Base-by-base conservation (phyloP, 2,113 vertebrate genomes). In the Takifugu flavidus region DNA sequence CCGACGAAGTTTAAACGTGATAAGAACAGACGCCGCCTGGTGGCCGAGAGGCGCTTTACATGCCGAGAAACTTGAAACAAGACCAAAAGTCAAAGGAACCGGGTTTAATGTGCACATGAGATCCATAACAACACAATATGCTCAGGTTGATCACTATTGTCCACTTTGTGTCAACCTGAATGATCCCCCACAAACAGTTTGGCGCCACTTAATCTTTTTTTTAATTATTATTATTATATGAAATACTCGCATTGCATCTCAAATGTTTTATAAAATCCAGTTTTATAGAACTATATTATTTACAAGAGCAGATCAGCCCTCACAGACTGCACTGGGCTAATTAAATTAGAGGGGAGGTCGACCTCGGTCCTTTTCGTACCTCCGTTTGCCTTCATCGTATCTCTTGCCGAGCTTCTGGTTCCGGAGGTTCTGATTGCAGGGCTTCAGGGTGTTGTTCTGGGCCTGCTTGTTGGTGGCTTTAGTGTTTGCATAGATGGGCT, bases 401-500 rank as follows among this genome's bases (percentile, higher is more conserved):
- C n/a, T 55, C 50, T 31, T n/a, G 46, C 1, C 1, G 0, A 70
- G 25, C 49, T 31, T 73, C 1, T 56, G 71, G 56, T 69, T 34
- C 20, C 31, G 28, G n/a, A 62, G 50, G 67, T 75, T 43, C 12
- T 56, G 63, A n/a, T 25, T 61, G 4, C 54, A 54, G 0, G 54
- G 11, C 61, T 82, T 81, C 46, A 70, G 64, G 15, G 25, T 42
- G 25, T 53, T 44, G 3, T 0, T 11, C 2, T 20, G 20, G 25
- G 1, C 29, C 7, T 85, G 73, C 10, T 63, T 74, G 7, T 8
- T 70, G 27, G 7, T 8, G 39, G 20, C 29, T 2, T 3, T 77
- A 5, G 67, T 74, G 76, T 89, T 89, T 2, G 25, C 44, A 13
- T 89, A 89, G 55, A 87, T 2, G 0, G 84, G 79, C 4, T 85